phyloP scores from a whole-genome alignment of 2,888 invertebrate genomes.

The Nemurella pictetii region DNA sequence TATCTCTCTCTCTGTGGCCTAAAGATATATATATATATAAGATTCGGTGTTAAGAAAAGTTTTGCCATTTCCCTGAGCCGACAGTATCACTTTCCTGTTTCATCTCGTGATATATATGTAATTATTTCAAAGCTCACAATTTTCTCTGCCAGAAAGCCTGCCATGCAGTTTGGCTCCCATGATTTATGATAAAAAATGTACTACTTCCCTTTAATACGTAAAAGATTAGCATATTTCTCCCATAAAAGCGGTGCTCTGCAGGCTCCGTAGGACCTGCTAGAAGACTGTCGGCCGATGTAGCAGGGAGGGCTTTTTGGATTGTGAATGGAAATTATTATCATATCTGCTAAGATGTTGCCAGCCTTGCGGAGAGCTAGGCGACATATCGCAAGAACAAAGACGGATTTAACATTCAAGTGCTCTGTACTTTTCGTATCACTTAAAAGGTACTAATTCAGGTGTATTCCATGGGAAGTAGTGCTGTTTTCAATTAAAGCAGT shows the following conservation, averaged over 20 bases:
- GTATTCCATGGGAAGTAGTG: no score
- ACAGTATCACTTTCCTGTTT: constrained; percentile 7
- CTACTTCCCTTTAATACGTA: constrained; percentile 34
- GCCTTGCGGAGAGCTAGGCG: background rate
- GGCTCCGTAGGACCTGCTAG: background rate
- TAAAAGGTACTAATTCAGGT: no score
- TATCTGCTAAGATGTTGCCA: background rate
- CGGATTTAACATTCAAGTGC: background rate
- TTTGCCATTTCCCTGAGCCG: background rate
- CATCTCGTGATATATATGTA: background rate
- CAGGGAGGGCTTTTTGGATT: background rate
- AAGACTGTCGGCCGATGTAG: background rate
- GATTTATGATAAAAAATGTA: constrained; percentile 36
- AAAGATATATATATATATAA: no score
- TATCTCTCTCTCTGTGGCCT: background rate
- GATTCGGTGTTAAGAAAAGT: background rate
- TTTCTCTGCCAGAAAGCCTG: constrained; percentile 15
- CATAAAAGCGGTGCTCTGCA: constrained; percentile 29
- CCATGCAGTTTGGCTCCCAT: constrained; percentile 17
- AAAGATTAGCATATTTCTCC: constrained; percentile 35
- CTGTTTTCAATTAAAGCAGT: no score
- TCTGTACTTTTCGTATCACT: no score
- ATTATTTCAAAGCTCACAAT: constrained; percentile 7
- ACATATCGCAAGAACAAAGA: background rate
- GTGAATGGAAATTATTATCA: background rate